phyloP scores from a whole-genome alignment of 2,113 vertebrate species.

The Benitochromis conjunctus region DNA sequence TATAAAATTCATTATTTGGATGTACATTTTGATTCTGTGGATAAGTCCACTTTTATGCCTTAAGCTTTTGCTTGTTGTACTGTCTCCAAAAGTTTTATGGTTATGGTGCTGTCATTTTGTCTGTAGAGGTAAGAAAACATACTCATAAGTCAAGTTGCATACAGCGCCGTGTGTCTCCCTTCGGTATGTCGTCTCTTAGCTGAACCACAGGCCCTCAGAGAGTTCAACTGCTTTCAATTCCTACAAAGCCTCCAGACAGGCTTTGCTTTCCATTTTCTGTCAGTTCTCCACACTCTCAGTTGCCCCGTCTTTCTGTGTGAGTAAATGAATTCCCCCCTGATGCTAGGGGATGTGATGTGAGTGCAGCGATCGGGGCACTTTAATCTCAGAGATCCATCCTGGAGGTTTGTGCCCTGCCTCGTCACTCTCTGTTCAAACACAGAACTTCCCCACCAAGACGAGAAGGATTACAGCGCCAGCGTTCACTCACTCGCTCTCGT shows the following conservation, averaged over 20 bases:
- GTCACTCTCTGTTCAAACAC: constrained; percentile 65
- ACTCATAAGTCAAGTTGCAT: constrained; percentile 1
- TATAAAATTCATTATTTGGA: background rate
- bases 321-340: constrained; percentile 68
- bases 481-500: constrained; percentile 3
- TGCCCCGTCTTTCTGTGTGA: constrained; percentile 48
- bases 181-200: background rate
- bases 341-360: constrained; percentile 59
- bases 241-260: constrained; percentile 58
- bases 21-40: background rate
- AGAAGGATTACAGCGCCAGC: constrained; percentile 44
- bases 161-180: background rate
- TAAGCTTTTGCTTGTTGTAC: background rate
- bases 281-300: constrained; percentile 43
- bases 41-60: background rate
- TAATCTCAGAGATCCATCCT: constrained; percentile 66
- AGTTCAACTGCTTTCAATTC: constrained; percentile 54
- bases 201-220: constrained; percentile 47
- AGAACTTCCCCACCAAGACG: constrained; percentile 51
- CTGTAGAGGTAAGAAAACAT: background rate
- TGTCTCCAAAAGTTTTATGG: background rate
- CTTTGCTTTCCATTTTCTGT: constrained; percentile 50
- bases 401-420: constrained; percentile 51
- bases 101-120: background rate
- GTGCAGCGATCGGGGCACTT: constrained; percentile 57